phyloP scores from a whole-genome alignment of 2,888 invertebrate species.

The Cordilura impudica region DNA sequence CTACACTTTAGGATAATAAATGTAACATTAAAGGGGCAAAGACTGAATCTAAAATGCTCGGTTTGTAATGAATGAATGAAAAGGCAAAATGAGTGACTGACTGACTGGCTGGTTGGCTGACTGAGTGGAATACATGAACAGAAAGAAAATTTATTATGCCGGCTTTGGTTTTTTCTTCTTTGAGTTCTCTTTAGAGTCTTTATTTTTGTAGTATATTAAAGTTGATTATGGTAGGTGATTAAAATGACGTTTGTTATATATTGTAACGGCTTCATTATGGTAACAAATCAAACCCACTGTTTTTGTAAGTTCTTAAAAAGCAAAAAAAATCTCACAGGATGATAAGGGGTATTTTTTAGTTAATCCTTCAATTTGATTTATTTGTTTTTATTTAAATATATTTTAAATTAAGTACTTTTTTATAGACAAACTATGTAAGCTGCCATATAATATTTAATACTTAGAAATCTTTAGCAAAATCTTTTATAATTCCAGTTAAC shows the following conservation, averaged over 20 bases:
- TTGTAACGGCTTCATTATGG: conserved; percentile 64
- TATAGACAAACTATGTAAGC: too few relatives aligned
- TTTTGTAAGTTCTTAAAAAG: conserved; percentile 35
- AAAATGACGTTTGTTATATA: conserved; percentile 60
- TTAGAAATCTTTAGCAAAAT: too few relatives aligned
- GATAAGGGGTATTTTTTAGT: not conserved
- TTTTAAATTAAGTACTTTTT: too few relatives aligned
- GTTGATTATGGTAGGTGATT: conserved; percentile 60
- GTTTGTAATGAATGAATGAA: conserved; percentile 6
- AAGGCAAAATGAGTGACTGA: not conserved
- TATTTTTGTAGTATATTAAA: conserved; percentile 42
- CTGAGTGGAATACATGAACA: not conserved
- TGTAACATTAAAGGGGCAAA: not conserved
- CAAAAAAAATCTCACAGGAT: not conserved
- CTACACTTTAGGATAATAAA: conserved; percentile 29
- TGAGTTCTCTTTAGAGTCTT: not conserved
- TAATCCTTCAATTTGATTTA: not conserved
- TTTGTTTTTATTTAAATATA: too few relatives aligned
- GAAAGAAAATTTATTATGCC: conserved; percentile 51
- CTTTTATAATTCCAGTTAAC: too few relatives aligned
- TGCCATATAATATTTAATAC: too few relatives aligned
- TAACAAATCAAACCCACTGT: conserved; percentile 58
- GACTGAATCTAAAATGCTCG: not conserved
- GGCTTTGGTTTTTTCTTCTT: conserved; percentile 23
- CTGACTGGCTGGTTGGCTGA: not conserved